Conservation (phyloP, 2,113 vertebrate genomes). For the Mastomys natalensis region DNA sequence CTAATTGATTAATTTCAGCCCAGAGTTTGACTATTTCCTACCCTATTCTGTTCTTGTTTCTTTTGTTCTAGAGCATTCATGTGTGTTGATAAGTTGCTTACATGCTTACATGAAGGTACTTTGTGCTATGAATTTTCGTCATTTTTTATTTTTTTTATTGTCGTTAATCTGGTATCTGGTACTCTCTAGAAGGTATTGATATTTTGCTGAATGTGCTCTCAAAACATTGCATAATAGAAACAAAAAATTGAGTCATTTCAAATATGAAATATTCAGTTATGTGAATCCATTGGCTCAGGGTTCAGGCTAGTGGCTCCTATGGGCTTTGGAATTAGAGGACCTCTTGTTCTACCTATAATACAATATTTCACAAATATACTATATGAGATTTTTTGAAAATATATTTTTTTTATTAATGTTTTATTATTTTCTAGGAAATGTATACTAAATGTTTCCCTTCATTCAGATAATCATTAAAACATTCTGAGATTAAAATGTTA, state of each 20-base stretch:
- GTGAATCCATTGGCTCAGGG: background rate
- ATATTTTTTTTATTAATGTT: background rate
- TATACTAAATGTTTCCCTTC: background rate
- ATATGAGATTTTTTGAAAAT: background rate
- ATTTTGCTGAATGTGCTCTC: background rate
- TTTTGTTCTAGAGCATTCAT: too few species aligned
- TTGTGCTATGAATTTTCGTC: too few species aligned
- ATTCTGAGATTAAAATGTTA: background rate
- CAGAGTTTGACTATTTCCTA: too few species aligned
- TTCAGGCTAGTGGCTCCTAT: fast-evolving
- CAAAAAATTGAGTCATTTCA: background rate
- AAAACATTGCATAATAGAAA: background rate
- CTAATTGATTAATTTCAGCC: too few species aligned
- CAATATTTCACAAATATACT: background rate
- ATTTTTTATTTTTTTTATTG: background rate
- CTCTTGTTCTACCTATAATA: background rate
- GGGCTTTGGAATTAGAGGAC: background rate
- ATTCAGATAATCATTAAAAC: background rate
- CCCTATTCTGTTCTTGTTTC: too few species aligned
- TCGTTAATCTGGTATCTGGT: too few species aligned
- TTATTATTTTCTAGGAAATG: background rate
- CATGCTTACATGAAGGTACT: too few species aligned
- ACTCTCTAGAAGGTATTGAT: background rate
- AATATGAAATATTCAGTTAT: background rate
- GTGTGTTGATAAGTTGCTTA: too few species aligned